phyloP scores from a whole-genome alignment of 2,113 vertebrate species.

The Tupaia tana region DNA sequence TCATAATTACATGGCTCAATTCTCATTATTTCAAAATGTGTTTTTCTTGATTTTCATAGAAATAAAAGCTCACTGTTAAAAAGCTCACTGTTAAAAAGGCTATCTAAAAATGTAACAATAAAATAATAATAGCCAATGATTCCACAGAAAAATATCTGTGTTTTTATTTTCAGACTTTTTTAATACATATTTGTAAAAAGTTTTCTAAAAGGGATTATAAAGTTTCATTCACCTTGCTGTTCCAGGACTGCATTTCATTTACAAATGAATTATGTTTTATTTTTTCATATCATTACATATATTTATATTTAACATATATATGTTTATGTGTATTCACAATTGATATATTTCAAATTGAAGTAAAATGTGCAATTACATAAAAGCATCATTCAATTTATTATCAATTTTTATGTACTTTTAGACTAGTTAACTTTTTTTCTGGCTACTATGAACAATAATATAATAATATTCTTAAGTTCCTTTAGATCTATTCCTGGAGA shows the following conservation, averaged over 20 bases:
- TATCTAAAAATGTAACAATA: not conserved
- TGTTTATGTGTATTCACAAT: not conserved
- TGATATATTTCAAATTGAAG: slow-evolving; percentile 23
- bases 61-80: not conserved
- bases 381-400: not conserved
- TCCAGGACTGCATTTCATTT: not conserved
- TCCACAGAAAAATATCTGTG: not conserved
- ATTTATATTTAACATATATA: not conserved
- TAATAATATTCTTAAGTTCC: not conserved
- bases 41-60: not conserved
- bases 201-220: not conserved
- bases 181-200: not conserved
- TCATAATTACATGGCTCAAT: not conserved
- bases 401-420: not conserved
- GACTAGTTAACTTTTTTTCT: not conserved
- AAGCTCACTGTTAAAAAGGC: not conserved
- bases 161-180: not conserved
- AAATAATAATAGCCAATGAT: not conserved
- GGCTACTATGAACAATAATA: not conserved
- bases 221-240: not conserved
- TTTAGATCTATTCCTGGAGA: not conserved
- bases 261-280: not conserved
- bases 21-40: not conserved
- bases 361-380: not conserved
- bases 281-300: not conserved